phyloP scores from a whole-genome alignment of 2,797 vertebrate species.

The Onychomys leucogaster region DNA sequence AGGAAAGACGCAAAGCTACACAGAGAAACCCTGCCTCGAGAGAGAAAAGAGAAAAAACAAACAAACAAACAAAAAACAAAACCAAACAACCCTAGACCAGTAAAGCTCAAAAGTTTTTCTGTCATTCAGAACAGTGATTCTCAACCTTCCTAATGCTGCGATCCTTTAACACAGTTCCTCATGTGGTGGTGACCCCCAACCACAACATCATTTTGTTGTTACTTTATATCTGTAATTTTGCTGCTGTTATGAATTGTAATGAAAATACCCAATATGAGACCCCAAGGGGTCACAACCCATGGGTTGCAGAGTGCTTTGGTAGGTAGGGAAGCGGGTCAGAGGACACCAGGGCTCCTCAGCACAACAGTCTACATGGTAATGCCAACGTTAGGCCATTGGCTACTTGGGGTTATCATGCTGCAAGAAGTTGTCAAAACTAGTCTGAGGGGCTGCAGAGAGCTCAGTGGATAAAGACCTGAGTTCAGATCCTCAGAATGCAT shows the following conservation, averaged over 20 bases:
- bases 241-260: neutral
- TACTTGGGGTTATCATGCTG: neutral
- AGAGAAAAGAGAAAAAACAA: too few relatives aligned
- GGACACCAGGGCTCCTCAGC: fast-evolving
- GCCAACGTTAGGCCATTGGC: neutral
- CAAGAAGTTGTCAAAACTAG: neutral
- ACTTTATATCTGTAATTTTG: neutral
- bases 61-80: too few relatives aligned
- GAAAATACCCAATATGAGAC: neutral
- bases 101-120: neutral
- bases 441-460: neutral
- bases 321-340: neutral
- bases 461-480: neutral
- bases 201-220: neutral
- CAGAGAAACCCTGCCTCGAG: too few relatives aligned
- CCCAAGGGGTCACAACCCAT: neutral
- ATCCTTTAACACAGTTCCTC: neutral
- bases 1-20: too few relatives aligned
- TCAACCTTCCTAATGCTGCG: neutral
- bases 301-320: neutral
- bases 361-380: neutral
- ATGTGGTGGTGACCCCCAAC: neutral
- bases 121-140: neutral
- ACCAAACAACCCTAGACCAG: neutral
- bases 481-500: neutral